These are phyloP conservation scores for Periphyllus acericola DNA, from an alignment of 2,888 invertebrate species.

Conservation along the genomic window DNA sequence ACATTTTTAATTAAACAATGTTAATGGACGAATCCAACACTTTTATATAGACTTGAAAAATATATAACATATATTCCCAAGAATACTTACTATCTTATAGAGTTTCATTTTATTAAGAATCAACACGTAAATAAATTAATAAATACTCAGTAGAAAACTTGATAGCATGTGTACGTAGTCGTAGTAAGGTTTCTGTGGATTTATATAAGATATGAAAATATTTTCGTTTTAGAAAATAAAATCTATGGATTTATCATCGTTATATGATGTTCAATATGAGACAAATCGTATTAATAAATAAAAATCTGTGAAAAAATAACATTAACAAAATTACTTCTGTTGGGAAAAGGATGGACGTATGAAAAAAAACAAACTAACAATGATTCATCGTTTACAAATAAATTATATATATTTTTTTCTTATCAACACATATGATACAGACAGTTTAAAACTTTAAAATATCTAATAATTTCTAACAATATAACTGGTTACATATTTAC, in stretches of 20 bases:
- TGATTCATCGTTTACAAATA: slow-evolving; percentile 49
- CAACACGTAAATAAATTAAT: too few relatives aligned
- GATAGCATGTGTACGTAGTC: too few relatives aligned
- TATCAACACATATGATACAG: slow-evolving; percentile 55
- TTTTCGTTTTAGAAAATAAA: background rate
- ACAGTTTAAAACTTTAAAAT: slow-evolving; percentile 54
- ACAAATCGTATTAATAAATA: background rate
- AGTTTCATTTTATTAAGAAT: too few relatives aligned
- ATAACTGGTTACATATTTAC: slow-evolving; percentile 60
- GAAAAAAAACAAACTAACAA: background rate
- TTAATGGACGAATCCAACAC: too few relatives aligned
- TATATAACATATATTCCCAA: too few relatives aligned
- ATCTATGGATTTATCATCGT: background rate
- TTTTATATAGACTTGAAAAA: too few relatives aligned
- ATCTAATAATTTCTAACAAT: slow-evolving; percentile 58
- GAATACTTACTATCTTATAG: too few relatives aligned
- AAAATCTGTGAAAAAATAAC: background rate
- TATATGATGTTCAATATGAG: background rate
- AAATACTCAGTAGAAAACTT: too few relatives aligned
- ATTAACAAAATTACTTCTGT: background rate
- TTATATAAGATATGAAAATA: too few relatives aligned
- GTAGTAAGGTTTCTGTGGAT: too few relatives aligned
- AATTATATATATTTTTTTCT: slow-evolving; percentile 53
- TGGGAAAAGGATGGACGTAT: background rate
- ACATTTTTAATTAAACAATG: too few relatives aligned